Base-by-base conservation (phyloP, 2,888 invertebrate genomes). In the Argyra leucocephala region DNA sequence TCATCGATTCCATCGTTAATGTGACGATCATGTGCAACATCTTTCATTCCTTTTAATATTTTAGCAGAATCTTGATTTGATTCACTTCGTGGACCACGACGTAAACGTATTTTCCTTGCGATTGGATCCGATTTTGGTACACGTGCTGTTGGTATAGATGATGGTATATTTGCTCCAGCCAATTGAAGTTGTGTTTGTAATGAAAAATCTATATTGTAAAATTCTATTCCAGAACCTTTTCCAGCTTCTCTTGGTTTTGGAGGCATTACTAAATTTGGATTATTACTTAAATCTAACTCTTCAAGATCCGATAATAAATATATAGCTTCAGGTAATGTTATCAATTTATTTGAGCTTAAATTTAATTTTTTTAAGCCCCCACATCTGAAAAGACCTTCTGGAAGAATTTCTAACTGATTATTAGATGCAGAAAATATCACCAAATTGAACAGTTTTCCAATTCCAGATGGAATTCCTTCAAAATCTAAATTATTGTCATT, bases 151-250 rank as follows among this genome's bases (percentile, higher is more conserved):
- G 88, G 83, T 57, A 89, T 86, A 15, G 59, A 59, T 10, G 85
- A 83, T 2, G 91, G 89, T 10, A 91, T 87, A 67, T 88, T 88
- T 0, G 96, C 96, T 0, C 96, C 96, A 22, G 96, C 96, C 69
- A 95, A 80, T 69, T 93, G 84, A 65, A 99, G 81, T 79, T 99
- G 99, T 73, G 95, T 91, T 82, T 95, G 94, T 69, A 99, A 82
- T 0, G 97, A 96, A 82, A 99, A 99, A 82, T 99, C 99, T 66
- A 99, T 96, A 75, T 99, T 99, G 79, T 99, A 99, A 81, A 91
- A 99, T 76, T 93, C 92, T 63, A 93, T 80, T 0, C 93, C 93
- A 58, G 91, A 84, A 2, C 91, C 90, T 68, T 87, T 83, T 71
- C 88, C 85, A 31, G 87, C 82, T 77, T 93, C 89, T 21, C 86